Conservation (phyloP, 2,113 vertebrate genomes). For the Colaptes auratus region DNA sequence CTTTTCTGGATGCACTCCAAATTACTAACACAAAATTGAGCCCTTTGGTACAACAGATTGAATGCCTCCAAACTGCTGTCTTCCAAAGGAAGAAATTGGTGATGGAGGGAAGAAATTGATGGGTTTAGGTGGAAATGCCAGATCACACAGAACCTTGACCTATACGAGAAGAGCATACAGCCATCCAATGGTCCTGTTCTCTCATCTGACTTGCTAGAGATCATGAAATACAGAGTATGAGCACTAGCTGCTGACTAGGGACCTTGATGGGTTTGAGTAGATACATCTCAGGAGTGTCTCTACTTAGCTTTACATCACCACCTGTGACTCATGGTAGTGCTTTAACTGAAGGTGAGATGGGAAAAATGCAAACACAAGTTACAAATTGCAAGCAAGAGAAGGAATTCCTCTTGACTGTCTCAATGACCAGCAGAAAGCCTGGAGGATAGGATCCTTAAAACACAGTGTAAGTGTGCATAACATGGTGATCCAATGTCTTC, state of each 20-base stretch:
- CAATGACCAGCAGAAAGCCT: not conserved
- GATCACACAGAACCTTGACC: not conserved
- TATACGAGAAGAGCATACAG: not conserved
- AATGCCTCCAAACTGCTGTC: not conserved
- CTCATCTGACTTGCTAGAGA: not conserved
- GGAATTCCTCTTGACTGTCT: not conserved
- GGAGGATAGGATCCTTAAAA: not conserved
- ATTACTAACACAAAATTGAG: not conserved
- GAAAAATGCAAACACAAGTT: not conserved
- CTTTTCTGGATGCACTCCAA: not conserved
- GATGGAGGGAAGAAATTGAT: not conserved
- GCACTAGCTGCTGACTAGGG: not conserved
- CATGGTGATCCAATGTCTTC: not conserved
- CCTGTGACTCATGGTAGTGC: not conserved
- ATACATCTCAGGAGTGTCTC: not conserved
- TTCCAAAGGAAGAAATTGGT: not conserved
- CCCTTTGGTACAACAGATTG: not conserved
- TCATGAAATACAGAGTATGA: not conserved
- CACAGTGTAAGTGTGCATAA: fast-evolving
- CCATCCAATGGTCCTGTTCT: not conserved
- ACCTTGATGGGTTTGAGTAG: not conserved
- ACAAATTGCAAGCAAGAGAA: not conserved
- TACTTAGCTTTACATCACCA: not conserved
- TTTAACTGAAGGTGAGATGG: not conserved
- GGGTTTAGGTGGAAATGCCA: not conserved